Evolutionary conservation across 2,113 vertebrate species (phyloP).

Genomic region (Gavialis gangeticus): DNA sequence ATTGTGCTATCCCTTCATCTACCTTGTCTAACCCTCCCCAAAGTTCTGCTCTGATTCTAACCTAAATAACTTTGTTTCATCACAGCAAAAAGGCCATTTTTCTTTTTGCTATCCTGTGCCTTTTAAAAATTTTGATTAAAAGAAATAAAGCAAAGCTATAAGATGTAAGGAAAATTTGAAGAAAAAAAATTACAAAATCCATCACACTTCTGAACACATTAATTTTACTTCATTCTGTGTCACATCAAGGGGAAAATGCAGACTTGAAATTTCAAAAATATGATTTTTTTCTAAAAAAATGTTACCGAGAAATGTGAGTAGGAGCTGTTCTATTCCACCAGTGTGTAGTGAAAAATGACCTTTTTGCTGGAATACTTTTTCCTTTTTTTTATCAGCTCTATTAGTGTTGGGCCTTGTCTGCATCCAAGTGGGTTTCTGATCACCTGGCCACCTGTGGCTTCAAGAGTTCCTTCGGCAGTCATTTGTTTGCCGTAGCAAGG

Average conservation of each 20-base stretch:
- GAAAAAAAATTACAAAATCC: not conserved
- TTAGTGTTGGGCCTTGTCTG: not conserved
- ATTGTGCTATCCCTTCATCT: not conserved
- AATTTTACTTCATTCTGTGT: not conserved
- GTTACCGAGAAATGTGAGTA: not conserved
- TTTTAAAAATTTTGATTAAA: not conserved
- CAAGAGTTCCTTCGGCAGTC: not conserved
- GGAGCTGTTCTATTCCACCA: not conserved
- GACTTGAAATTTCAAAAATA: not conserved
- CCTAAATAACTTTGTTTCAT: not conserved
- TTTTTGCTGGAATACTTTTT: not conserved
- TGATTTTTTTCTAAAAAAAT: not conserved
- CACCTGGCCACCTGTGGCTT: accelerated
- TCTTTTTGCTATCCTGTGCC: not conserved
- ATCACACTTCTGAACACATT: not conserved
- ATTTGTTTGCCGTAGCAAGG: not conserved
- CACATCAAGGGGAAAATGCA: not conserved
- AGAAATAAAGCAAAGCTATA: not conserved
- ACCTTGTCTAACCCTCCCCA: not conserved
- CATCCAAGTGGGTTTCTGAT: not conserved
- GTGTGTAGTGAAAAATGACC: not conserved
- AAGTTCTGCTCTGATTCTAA: not conserved
- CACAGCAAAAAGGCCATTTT: not conserved
- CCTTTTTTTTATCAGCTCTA: not conserved
- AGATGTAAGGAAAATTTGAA: not conserved